Percentiles rank a stretch among this genome's conserved stretches.
Evolutionary conservation across 1,140 invertebrate species (phyloP).

Genomic region (Metopolophium dirhodum): DNA sequence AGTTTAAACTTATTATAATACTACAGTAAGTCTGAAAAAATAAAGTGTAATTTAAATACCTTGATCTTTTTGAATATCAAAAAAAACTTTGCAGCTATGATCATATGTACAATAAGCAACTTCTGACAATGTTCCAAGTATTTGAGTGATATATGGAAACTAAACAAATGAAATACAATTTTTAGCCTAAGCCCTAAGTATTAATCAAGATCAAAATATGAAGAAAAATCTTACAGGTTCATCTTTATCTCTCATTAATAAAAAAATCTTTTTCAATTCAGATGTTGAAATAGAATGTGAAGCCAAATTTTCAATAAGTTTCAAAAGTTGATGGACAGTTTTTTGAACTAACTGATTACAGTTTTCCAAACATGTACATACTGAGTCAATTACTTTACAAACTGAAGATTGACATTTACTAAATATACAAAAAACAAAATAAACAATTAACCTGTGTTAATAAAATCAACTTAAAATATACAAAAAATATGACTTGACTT

Average conservation of each 20-base stretch:
- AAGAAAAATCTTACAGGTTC: conserved; percentile 59
- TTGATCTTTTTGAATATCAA: conserved; percentile 66
- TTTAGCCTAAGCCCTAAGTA: conserved; percentile 47
- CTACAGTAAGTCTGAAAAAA: background rate
- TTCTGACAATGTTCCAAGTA: conserved; percentile 65
- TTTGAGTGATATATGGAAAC: conserved; percentile 64
- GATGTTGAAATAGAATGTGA: conserved; percentile 67
- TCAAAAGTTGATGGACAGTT: conserved; percentile 66
- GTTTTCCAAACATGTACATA: conserved; percentile 61
- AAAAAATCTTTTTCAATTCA: conserved; percentile 68
- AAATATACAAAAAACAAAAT: conserved; percentile 57
- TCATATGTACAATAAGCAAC: conserved; percentile 64
- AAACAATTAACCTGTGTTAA: background rate
- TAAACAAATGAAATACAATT: conserved; percentile 60
- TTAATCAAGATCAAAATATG: conserved; percentile 12
- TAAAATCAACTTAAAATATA: background rate
- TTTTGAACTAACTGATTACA: conserved; percentile 58
- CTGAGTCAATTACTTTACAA: conserved; percentile 63
- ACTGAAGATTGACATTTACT: conserved; percentile 64
- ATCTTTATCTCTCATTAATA: conserved; percentile 63
- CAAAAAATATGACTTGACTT: background rate
- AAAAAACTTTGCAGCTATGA: conserved; percentile 65
- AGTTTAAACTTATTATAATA: background rate
- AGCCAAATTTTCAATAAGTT: conserved; percentile 68
- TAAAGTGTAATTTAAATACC: conserved; percentile 58